Percentiles rank a stretch among this genome's conserved stretches.
These are phyloP conservation scores for Psix sp. DNA, from an alignment of 1,140 invertebrate genomes.

Conservation along the genomic window DNA sequence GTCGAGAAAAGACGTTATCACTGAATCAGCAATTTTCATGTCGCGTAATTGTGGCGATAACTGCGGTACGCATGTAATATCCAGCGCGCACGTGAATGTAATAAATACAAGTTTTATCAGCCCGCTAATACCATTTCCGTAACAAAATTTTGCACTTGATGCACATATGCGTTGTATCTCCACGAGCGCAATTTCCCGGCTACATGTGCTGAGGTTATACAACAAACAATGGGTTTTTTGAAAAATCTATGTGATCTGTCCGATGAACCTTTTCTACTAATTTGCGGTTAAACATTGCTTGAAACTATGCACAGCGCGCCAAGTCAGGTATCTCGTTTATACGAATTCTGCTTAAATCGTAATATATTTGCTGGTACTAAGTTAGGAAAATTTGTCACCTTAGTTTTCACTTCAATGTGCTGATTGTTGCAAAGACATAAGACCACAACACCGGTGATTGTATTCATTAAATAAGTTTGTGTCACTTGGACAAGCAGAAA, in stretches of 20 bases:
- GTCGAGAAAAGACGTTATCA: slow-evolving; percentile 50
- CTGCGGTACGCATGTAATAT: slow-evolving; percentile 36
- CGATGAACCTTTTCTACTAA: no score
- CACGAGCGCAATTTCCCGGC: slow-evolving; percentile 4
- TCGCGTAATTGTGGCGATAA: slow-evolving; percentile 49
- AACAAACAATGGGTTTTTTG: slow-evolving; percentile 1
- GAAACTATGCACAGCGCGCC: background rate
- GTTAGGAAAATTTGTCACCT: slow-evolving; percentile 28
- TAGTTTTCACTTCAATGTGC: slow-evolving; percentile 24
- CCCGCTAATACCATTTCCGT: slow-evolving; percentile 40
- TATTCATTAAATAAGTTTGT: slow-evolving; percentile 34
- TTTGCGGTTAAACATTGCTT: no score
- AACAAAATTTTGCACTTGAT: slow-evolving; percentile 41
- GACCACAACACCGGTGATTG: slow-evolving; percentile 27
- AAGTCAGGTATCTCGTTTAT: slow-evolving; percentile 2
- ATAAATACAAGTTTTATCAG: slow-evolving; percentile 57
- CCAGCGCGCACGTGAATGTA: slow-evolving; percentile 27
- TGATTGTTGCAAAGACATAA: slow-evolving; percentile 21
- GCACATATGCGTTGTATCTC: slow-evolving; percentile 16
- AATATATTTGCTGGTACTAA: slow-evolving; percentile 4
- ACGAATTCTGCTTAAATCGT: slow-evolving; percentile 15
- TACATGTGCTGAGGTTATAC: slow-evolving; percentile 1
- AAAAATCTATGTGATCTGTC: no score
- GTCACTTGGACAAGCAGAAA: slow-evolving; percentile 18
- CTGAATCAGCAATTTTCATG: slow-evolving; percentile 53